phyloP scores from a whole-genome alignment of 2,797 vertebrate genomes.

The Anabacerthia variegaticeps region DNA sequence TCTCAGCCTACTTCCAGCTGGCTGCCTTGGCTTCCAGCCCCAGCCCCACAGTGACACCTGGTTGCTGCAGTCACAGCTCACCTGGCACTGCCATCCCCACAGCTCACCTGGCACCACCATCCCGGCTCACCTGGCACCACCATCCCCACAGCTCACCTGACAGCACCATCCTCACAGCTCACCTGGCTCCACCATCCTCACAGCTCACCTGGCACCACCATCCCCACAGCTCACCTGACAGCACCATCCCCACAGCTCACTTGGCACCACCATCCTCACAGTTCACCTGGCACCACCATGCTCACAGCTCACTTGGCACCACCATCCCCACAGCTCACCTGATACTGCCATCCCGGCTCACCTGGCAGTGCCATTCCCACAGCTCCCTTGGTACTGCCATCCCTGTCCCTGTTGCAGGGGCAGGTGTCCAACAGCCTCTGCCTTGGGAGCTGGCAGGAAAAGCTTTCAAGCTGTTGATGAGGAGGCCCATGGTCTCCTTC shows the following conservation, averaged over 20 bases:
- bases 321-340: not conserved
- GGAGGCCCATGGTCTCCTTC: not conserved
- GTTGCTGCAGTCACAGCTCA: not conserved
- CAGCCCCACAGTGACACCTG: fast-evolving
- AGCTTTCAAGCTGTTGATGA: not conserved
- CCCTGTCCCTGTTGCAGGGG: no score
- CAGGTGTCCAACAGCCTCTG: no score
- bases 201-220: no score
- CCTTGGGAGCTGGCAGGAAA: no score
- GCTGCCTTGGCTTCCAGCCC: not conserved
- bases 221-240: no score
- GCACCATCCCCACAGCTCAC: not conserved
- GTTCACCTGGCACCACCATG: not conserved
- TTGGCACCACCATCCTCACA: not conserved
- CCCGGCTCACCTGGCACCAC: not conserved
- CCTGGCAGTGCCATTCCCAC: not conserved
- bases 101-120: not conserved
- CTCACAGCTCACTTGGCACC: not conserved
- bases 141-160: not conserved
- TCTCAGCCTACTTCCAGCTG: not conserved
- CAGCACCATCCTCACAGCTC: not conserved
- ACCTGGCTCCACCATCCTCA: not conserved
- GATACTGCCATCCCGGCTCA: not conserved
- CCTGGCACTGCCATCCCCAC: not conserved
- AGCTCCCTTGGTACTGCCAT: no score